A percentile compares a stretch with the other conserved stretches of the same genome.
phyloP scores from a whole-genome alignment of 1,140 invertebrate species.

The Meloidogyne hapla region DNA sequence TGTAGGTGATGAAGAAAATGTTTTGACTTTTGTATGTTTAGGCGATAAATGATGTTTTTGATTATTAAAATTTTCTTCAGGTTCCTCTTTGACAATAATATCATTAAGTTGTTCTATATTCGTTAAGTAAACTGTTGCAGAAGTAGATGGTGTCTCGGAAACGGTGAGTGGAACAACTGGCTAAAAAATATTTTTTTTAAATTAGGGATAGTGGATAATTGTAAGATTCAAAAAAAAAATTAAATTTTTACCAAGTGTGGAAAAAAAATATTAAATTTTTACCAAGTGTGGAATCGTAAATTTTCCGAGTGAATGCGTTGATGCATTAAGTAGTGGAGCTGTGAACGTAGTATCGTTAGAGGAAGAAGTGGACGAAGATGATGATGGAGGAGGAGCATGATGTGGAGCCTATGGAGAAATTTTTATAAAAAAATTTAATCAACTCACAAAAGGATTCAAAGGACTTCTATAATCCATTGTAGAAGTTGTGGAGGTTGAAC shows the following conservation, averaged over 20 bases:
- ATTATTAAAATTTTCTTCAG: neutral
- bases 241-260: too few species aligned
- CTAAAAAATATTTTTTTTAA: neutral
- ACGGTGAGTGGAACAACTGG: neutral
- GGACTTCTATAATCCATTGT: constrained; percentile 2
- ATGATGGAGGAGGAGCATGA: neutral
- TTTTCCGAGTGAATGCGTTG: neutral
- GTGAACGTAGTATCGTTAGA: neutral
- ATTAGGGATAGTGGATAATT: too few species aligned
- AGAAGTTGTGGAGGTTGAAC: neutral
- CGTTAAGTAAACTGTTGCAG: neutral
- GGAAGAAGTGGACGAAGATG: neutral
- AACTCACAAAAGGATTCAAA: neutral
- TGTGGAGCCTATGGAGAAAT: neutral
- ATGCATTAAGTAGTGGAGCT: neutral
- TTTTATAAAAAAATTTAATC: neutral
- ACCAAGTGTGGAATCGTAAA: constrained; percentile 14
- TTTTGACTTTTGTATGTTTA: neutral
- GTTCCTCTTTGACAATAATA: neutral
- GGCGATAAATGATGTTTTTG: neutral
- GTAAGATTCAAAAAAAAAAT: too few species aligned
- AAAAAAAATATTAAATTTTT: neutral
- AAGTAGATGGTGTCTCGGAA: neutral
- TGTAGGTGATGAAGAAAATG: neutral
- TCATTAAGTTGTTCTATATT: neutral